These are phyloP conservation scores for Rhingia campestris DNA, from an alignment of 2,888 invertebrate genomes.

Conservation along the genomic window DNA sequence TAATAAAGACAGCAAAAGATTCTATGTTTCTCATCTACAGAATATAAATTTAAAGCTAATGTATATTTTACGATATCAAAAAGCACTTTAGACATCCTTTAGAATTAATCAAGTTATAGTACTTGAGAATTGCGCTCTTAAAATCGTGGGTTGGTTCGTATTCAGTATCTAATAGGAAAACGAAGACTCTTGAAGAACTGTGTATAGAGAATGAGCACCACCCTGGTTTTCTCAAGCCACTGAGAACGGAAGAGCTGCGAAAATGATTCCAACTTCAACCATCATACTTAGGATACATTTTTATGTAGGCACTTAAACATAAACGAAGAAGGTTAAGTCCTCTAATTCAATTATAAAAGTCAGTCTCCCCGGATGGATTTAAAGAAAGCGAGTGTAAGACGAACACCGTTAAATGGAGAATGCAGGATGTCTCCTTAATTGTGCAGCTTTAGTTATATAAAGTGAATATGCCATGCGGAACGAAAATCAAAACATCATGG, in stretches of 20 bases:
- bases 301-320: constrained; percentile 59
- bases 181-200: neutral
- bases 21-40: constrained; percentile 15
- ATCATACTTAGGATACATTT: constrained; percentile 50
- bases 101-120: constrained; percentile 66
- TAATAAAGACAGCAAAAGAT: constrained; percentile 42
- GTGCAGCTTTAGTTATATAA: neutral
- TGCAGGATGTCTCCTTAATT: constrained; percentile 10
- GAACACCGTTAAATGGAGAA: neutral
- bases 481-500: constrained; percentile 17
- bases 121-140: constrained; percentile 59
- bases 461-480: neutral
- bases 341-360: constrained; percentile 55
- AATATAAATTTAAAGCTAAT: constrained; percentile 61
- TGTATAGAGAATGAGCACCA: neutral
- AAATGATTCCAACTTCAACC: constrained; percentile 21
- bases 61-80: constrained; percentile 61
- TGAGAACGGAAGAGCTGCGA: constrained; percentile 13
- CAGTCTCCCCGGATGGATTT: constrained; percentile 33
- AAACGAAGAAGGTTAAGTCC: constrained; percentile 57
- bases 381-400: constrained; percentile 1
- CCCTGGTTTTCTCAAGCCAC: neutral
- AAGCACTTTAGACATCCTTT: constrained; percentile 61
- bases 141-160: constrained; percentile 35
- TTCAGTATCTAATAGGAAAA: constrained; percentile 8